Base-by-base conservation (phyloP, 2,888 invertebrate genomes). In the Digitonthophagus gazella region DNA sequence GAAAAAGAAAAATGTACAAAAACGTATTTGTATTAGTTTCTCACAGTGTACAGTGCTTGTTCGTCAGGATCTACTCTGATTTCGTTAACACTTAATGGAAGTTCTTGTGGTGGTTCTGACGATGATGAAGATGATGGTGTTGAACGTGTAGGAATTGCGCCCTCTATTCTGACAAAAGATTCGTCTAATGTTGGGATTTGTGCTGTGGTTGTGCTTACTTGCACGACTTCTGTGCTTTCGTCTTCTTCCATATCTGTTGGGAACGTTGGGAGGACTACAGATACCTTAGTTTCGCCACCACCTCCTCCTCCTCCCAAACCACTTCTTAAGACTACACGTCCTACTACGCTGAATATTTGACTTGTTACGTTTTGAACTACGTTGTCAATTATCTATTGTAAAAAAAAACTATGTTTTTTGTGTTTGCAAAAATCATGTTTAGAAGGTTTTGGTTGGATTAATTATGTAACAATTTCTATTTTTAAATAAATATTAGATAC, bases 311-410 rank as follows among this genome's bases (percentile, higher is more conserved):
- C 85, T 71, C 84, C 85, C 70, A 90, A 86, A 71, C 86, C 86
- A 71, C 78, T 79, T 73, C 88, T 86, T 73, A 92, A 86, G 75
- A 94, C 84, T 71, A 90, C 86, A 56, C 93, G 90, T 64, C 93
- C 93, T 79, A 94, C 87, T 72, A 90, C 86, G 78, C 91, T 89
- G 83, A 94, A 88, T 78, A 93, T 84, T 82, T 88, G 86, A 81
- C 89, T 87, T 73, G 90, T 89, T 80, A 92, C 86, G 83, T 88
- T 86, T 86, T 91, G 91, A 82, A 93, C 89, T 82, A 90, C 91
- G 83, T 89, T 87, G 86, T 92, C 91, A 85, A 92, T 85, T 80
- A 91, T 89, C 92, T 89, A 64, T 55, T 64, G 44, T 15, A n/a
- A 58, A 64, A 58, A 28, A 58, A 64, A 64, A 56, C n/a, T 28